These are phyloP conservation scores for Drosophila trapezifrons DNA, from an alignment of 1,140 invertebrate genomes.

Conservation along the genomic window DNA sequence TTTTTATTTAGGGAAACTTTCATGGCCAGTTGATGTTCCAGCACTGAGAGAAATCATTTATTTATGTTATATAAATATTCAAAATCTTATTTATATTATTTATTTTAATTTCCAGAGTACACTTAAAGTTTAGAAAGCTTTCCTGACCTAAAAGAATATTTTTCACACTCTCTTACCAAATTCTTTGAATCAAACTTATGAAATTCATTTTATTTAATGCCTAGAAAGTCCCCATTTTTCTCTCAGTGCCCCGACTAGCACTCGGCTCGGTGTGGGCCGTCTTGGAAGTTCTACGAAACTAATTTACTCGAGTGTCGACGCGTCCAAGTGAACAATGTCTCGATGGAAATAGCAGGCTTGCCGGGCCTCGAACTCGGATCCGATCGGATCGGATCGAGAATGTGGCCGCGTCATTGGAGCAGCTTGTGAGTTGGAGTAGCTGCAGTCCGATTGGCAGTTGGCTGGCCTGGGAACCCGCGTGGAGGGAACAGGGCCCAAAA, in stretches of 20 bases:
- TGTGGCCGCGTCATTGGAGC: constrained; percentile 43
- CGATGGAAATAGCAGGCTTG: constrained; percentile 25
- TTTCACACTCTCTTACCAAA: too few species aligned
- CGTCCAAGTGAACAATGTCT: constrained; percentile 58
- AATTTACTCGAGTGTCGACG: constrained; percentile 76
- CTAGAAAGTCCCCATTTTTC: background rate
- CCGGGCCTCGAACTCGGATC: constrained; percentile 11
- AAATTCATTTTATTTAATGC: background rate
- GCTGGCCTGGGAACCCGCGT: constrained; percentile 35
- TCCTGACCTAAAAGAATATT: too few species aligned
- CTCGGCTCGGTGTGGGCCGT: constrained; percentile 31
- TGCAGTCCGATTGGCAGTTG: constrained; percentile 36
- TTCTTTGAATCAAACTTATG: background rate
- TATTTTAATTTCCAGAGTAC: too few species aligned
- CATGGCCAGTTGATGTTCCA: too few species aligned
- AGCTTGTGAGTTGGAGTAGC: constrained; percentile 34
- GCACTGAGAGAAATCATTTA: background rate
- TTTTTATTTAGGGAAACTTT: background rate
- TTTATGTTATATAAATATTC: background rate
- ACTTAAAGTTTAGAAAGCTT: too few species aligned
- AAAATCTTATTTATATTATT: too few species aligned
- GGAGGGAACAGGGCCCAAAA: background rate
- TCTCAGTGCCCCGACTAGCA: background rate
- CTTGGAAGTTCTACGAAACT: constrained; percentile 80
- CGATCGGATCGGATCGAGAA: constrained; percentile 1